Evolutionary conservation across 2,113 vertebrate species (phyloP).

Genomic region (Edolisoma coerulescens): DNA sequence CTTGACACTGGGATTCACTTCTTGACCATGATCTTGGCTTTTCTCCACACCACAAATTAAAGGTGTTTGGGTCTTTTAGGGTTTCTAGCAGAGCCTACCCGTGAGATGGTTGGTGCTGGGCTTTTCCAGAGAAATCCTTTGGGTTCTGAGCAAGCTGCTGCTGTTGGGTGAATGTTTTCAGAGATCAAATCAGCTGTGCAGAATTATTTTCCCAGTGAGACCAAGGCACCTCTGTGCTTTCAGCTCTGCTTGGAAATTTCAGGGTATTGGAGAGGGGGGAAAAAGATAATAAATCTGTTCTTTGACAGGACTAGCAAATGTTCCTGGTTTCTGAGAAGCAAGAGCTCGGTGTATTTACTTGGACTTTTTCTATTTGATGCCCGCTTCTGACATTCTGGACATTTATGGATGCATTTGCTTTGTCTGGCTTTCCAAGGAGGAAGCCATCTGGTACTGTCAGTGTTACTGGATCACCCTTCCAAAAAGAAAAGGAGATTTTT

Average conservation of each 20-base stretch:
- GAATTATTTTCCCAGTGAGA: constrained; percentile 6
- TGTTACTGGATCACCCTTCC: background rate
- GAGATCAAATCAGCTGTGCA: background rate
- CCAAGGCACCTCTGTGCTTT: background rate
- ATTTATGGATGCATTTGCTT: background rate
- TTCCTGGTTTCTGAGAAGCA: background rate
- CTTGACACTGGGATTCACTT: background rate
- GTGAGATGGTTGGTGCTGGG: fast-evolving
- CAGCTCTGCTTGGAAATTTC: background rate
- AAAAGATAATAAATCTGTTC: background rate
- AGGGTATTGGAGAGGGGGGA: background rate
- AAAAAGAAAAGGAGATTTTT: background rate
- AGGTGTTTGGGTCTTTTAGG: background rate
- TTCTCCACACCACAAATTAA: background rate
- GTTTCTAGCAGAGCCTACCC: background rate
- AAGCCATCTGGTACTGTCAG: background rate
- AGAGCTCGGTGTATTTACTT: background rate
- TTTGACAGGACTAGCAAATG: background rate
- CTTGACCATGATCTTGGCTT: background rate
- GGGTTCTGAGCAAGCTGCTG: background rate
- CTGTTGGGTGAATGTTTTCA: background rate
- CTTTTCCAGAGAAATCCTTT: background rate
- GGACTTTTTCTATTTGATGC: background rate
- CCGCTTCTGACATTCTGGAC: background rate
- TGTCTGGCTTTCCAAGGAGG: background rate